phyloP scores from a whole-genome alignment of 2,113 vertebrate species.

The Origma solitaria region DNA sequence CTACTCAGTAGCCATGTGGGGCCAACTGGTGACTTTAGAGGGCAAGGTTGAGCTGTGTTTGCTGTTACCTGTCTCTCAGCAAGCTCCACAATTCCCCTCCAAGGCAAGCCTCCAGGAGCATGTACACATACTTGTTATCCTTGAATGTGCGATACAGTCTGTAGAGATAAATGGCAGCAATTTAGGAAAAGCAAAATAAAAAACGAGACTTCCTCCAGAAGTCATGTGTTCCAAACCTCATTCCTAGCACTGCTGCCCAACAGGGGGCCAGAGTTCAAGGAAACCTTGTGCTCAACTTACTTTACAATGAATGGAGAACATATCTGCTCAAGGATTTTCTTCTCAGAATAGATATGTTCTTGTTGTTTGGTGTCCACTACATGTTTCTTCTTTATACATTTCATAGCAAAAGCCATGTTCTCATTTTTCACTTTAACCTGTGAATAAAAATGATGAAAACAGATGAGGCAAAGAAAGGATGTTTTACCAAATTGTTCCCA shows the following conservation, averaged over 20 bases:
- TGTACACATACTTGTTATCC: slow-evolving; percentile 87
- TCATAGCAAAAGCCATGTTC: slow-evolving; percentile 86
- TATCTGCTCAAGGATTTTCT: slow-evolving; percentile 84
- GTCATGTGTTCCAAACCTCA: not conserved
- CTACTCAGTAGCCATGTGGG: not conserved
- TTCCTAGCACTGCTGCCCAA: not conserved
- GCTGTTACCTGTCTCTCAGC: slow-evolving; percentile 87
- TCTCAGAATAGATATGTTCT: slow-evolving; percentile 91
- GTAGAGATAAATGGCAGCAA: slow-evolving; percentile 16
- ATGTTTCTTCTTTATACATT: slow-evolving; percentile 91
- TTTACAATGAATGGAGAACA: slow-evolving; percentile 86
- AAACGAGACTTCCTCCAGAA: not conserved
- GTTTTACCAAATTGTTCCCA: not conserved
- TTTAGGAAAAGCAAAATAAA: not conserved
- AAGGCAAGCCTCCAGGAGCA: slow-evolving; percentile 91
- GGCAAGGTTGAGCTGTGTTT: not conserved
- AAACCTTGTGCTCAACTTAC: slow-evolving; percentile 50
- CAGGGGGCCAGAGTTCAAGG: not conserved
- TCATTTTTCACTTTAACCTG: slow-evolving; percentile 92
- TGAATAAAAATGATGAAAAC: not conserved
- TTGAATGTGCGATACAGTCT: slow-evolving; percentile 91
- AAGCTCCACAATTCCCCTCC: slow-evolving; percentile 93
- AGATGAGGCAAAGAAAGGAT: not conserved
- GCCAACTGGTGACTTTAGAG: not conserved
- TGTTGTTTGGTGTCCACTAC: slow-evolving; percentile 91